Conservation (phyloP, 2,113 vertebrate species). For the Neomonachus schauinslandi region DNA sequence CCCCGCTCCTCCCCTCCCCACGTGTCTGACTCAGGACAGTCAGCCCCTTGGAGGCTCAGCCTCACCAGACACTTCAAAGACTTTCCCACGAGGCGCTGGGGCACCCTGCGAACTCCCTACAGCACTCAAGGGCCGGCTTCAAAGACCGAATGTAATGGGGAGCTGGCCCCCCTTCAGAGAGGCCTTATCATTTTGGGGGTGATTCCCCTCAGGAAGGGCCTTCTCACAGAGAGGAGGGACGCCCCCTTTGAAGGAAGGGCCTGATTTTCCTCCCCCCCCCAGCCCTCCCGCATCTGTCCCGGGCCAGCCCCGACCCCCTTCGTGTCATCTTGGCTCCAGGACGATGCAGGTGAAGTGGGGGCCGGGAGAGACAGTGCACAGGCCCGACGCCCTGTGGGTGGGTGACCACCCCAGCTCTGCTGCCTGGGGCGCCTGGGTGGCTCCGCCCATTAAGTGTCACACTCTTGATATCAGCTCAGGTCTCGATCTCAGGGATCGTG, state of each 20-base stretch:
- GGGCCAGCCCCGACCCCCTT: slow-evolving; percentile 76
- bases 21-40: not conserved
- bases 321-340: slow-evolving; percentile 71
- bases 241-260: slow-evolving; percentile 76
- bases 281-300: slow-evolving; percentile 12
- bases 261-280: not conserved
- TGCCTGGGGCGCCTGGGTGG: not conserved
- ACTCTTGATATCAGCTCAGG: not conserved
- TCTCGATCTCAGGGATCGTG: not conserved
- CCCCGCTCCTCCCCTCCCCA: not conserved
- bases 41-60: slow-evolving; percentile 22
- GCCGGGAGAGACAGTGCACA: rapidly evolving
- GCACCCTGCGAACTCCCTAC: slow-evolving; percentile 75
- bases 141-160: slow-evolving; percentile 82
- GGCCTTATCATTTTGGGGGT: slow-evolving; percentile 72
- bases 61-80: slow-evolving; percentile 84
- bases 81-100: slow-evolving; percentile 76
- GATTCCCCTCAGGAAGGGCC: slow-evolving; percentile 77
- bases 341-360: not conserved
- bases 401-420: rapidly evolving
- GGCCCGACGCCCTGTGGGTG: rapidly evolving
- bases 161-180: slow-evolving; percentile 80
- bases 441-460: not conserved
- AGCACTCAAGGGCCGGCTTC: slow-evolving; percentile 83
- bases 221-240: slow-evolving; percentile 78